A percentile compares a stretch with the other conserved stretches of the same genome.
Conservation (phyloP, 2,797 vertebrate species). For the Pseudochirops cupreus region DNA sequence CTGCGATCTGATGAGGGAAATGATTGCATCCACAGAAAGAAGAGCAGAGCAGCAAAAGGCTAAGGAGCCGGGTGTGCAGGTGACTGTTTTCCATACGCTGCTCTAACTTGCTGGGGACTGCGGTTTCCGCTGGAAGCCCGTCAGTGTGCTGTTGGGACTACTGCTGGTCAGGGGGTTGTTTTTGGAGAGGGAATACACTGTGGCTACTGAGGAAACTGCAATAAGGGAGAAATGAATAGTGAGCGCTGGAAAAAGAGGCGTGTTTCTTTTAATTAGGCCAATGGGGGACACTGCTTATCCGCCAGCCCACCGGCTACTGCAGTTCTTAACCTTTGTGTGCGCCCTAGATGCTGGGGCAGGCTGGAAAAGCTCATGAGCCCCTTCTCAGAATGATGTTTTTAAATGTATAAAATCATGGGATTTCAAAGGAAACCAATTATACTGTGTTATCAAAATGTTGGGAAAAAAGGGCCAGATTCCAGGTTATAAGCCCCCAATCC, state of each 20-base stretch:
- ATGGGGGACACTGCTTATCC: background rate
- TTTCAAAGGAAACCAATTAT: background rate
- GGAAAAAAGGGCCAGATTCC: background rate
- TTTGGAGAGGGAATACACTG: background rate
- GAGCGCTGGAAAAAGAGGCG: background rate
- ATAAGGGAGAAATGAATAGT: background rate
- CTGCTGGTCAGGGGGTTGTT: background rate
- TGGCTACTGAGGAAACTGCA: background rate
- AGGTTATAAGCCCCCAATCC: background rate
- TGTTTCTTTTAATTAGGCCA: background rate
- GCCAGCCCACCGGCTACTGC: fast-evolving
- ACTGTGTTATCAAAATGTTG: background rate
- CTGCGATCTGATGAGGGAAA: background rate
- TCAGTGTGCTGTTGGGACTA: no score
- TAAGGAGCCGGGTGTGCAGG: constrained; percentile 41
- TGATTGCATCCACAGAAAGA: constrained; percentile 66
- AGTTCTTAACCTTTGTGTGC: background rate
- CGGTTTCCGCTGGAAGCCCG: background rate
- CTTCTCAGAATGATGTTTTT: background rate
- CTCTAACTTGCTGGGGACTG: background rate
- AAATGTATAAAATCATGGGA: background rate
- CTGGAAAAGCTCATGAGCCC: background rate
- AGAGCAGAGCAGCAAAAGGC: constrained; percentile 51
- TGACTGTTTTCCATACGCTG: constrained; percentile 22
- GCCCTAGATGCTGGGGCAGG: background rate